Evolutionary conservation across 2,113 vertebrate species (phyloP).

Genomic region (Psittacula cyanocephala): DNA sequence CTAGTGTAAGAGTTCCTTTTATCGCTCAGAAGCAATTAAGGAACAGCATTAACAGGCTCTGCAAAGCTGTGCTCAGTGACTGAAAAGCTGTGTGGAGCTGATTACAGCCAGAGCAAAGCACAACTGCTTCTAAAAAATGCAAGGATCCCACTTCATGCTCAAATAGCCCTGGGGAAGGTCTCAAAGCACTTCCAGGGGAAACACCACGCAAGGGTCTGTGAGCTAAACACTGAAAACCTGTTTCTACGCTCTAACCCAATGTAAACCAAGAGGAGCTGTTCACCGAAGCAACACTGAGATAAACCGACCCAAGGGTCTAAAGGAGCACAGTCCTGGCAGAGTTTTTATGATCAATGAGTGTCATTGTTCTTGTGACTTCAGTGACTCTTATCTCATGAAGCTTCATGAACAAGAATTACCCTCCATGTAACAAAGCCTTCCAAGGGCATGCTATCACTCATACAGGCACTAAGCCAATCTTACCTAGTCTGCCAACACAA

Average conservation of each 20-base stretch:
- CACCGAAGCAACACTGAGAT: neutral
- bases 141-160: neutral
- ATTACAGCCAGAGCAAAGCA: neutral
- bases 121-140: neutral
- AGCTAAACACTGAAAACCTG: neutral
- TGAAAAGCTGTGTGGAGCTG: neutral
- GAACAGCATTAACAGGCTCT: neutral
- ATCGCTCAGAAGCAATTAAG: conserved; percentile 6
- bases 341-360: neutral
- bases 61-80: neutral
- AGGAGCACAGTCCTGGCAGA: neutral
- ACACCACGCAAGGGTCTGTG: neutral
- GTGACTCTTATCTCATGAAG: neutral
- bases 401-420: neutral
- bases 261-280: neutral
- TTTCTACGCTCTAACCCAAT: neutral
- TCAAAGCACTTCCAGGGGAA: neutral
- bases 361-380: neutral
- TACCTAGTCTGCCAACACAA: neutral
- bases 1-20: neutral
- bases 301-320: neutral
- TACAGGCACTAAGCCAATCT: neutral
- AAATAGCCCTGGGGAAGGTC: neutral
- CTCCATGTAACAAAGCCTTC: neutral
- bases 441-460: neutral